Evolutionary conservation across 2,888 invertebrate genomes (phyloP).

Genomic region (Blera fallax): DNA sequence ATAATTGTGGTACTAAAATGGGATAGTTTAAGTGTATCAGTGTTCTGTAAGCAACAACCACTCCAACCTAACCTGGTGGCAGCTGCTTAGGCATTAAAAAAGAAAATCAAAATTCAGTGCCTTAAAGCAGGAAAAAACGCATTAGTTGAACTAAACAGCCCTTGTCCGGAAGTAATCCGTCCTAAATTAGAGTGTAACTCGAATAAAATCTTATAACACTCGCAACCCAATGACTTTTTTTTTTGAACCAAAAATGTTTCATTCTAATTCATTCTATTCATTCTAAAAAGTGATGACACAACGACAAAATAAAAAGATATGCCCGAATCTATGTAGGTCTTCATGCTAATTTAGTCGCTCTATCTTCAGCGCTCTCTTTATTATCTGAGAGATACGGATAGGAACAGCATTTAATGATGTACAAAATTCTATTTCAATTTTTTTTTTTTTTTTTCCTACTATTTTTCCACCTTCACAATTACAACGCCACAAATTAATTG

Average conservation of each 20-base stretch:
- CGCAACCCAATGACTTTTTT: neutral
- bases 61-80: no score
- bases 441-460: neutral
- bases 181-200: no score
- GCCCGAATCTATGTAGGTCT: neutral
- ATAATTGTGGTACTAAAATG: no score
- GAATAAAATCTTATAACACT: no score
- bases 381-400: constrained; percentile 18
- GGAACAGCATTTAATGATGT: neutral
- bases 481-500: constrained; percentile 1
- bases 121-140: no score
- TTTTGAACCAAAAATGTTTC: neutral
- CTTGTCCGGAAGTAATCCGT: no score
- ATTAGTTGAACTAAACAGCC: no score
- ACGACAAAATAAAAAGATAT: neutral
- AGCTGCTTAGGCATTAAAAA: no score
- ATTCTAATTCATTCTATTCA: neutral
- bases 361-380: neutral
- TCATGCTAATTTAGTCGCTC: constrained; percentile 29
- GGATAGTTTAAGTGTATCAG: no score
- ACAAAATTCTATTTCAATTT: no score
- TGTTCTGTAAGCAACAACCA: no score
- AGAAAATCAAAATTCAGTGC: no score
- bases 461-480: constrained; percentile 8
- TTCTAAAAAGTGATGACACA: neutral